Evolutionary conservation across 1,140 invertebrate species (phyloP), one percentile per base, ranked within the genome.

Genomic region (Antheraea pernyi): DNA sequence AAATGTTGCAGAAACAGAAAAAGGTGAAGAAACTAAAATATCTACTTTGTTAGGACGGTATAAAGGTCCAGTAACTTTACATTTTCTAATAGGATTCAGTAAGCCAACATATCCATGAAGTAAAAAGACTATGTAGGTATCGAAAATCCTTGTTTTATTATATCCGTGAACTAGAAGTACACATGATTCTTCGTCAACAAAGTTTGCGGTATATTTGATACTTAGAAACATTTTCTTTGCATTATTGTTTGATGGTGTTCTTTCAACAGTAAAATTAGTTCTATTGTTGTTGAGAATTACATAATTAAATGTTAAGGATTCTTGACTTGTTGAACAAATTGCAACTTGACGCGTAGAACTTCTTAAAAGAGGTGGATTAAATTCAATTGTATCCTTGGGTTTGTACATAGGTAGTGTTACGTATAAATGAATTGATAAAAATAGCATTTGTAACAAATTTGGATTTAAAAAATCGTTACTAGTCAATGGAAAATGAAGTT

Each of bases 121-220:
- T 66, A 79, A 19, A 75, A 91, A 91, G 60, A 87, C 68, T 46
- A 89, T 80, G 60, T 89, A 91, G 4, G 89, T 91, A 61, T 91
- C 89, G 68, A 91, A 91, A 61, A 91, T 86, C 73, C 88, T 75
- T 46, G 86, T 89, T 80, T 90, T 90, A 69, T 89, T 91, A 61
- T 88, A 90, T 1, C 89, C 88, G 67, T 89, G 85, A 9, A 91
- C 73, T 18, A 91, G 72, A n/a, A 91, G 78, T 61, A 87, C 81
- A 30, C 86, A 83, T 58, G 65, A 79, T 68, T 86, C 80, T 68
- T 86, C 80, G 48, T 75, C 69, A 18, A 86, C 79, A 75, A 88
- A 90, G 69, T 89, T 88, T 10, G 88, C 89, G 53, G 71, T 81
- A 67, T 83, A 91, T 78, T 85, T 89, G 18, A 91, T 81, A 64